phyloP scores from a whole-genome alignment of 2,888 invertebrate species.

The Eustalomyia histrio region DNA sequence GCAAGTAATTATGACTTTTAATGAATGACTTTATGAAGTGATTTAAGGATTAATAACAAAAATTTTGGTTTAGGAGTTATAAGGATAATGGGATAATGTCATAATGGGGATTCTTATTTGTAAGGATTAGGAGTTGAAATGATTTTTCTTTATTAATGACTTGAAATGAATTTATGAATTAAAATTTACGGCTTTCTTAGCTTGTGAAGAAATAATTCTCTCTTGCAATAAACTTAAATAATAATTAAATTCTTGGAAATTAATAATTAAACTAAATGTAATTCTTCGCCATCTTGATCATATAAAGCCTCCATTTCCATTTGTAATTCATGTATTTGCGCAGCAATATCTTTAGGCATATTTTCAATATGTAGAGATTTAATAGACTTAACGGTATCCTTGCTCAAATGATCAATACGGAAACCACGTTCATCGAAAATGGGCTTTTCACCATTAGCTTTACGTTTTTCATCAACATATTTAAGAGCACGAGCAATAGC shows the following conservation, averaged over 20 bases:
- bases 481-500: conserved; percentile 87
- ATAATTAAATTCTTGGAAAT: too few species aligned
- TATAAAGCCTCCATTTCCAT: conserved; percentile 71
- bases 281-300: conserved; percentile 49
- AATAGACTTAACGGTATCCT: conserved; percentile 72
- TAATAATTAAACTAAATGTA: conserved; percentile 8
- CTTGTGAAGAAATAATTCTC: not conserved
- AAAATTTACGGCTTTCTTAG: not conserved
- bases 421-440: conserved; percentile 76
- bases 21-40: not conserved
- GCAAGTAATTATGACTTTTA: conserved; percentile 18
- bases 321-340: conserved; percentile 71
- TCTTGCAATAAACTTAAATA: not conserved
- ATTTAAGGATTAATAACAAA: not conserved
- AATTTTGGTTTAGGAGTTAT: not conserved
- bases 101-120: not conserved
- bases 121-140: conserved; percentile 9
- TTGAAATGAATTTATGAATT: not conserved
- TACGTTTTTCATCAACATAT: conserved; percentile 82
- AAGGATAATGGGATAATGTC: not conserved
- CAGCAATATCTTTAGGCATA: conserved; percentile 72
- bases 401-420: conserved; percentile 75
- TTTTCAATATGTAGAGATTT: conserved; percentile 70
- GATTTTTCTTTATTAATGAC: conserved; percentile 6
- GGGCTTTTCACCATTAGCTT: conserved; percentile 73